Evolutionary conservation across 1,140 invertebrate genomes (phyloP), one percentile per base, ranked within the genome.

Genomic region (Phocides pigmalion): DNA sequence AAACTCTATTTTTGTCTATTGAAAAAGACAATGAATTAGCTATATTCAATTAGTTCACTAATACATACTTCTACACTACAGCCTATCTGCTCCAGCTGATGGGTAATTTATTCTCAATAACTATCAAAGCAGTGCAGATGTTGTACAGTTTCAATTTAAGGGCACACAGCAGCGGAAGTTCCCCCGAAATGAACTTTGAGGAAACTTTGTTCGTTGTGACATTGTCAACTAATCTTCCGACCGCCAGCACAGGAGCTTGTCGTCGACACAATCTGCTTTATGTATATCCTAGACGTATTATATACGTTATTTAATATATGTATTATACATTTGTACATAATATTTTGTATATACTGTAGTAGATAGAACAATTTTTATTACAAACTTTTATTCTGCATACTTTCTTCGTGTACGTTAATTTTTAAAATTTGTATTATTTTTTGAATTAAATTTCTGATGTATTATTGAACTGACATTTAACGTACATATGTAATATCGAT

Each of bases 191-290:
- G 84, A 89, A 87, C 79, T 89, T 85, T 75, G 70, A 49, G 46
- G 62, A 70, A 87, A 86, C 72, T 89, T 84, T 83, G 77, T 80
- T 80, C 70, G 62, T 84, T 62, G 74, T 82, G 82, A 86, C 84
- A 88, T 84, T 89, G 87, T 89, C 84, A 88, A 89, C 84, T 89
- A 89, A 89, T 88, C 87, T 89, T 75, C 75, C 66, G 75, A 76
- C 75, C 79, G 73, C 66, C 81, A 84, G 76, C 79, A 64, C 54
- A 67, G 72, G 59, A 64, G 62, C 73, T 67, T 64, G 70, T 59
- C 64, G 66, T 54, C 72, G 66, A 69, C 71, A 66, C 66, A 72
- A 67, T 66, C 59, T 53, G 47, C 62, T 66, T 42, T 16, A 14
- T 50, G 35, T 66, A 35, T 35, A 8, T 35, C 32, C 9, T 35